phyloP scores from a whole-genome alignment of 2,888 invertebrate species.

The Ferrisia virgata region DNA sequence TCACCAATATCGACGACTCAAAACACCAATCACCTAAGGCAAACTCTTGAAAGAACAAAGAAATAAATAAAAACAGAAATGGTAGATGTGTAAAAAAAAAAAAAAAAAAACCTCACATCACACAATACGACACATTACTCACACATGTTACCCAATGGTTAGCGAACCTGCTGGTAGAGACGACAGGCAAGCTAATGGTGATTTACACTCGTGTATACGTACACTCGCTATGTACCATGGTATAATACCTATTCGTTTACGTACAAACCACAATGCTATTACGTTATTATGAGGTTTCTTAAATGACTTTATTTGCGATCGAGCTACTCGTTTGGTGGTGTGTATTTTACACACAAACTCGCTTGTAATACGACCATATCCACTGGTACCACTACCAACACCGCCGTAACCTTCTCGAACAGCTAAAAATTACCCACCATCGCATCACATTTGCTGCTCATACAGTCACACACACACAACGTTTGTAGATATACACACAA shows the following conservation, averaged over 20 bases:
- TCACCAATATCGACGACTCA: too few relatives aligned
- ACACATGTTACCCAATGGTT: not conserved
- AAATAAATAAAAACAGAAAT: too few relatives aligned
- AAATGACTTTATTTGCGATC: not conserved
- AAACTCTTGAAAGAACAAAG: too few relatives aligned
- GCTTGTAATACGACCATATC: not conserved
- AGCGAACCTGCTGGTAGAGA: not conserved
- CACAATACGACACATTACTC: not conserved
- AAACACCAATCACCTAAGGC: too few relatives aligned
- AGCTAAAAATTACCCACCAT: not conserved
- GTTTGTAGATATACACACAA: not conserved
- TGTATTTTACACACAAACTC: not conserved
- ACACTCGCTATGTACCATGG: not conserved
- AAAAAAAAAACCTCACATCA: too few relatives aligned
- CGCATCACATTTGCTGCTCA: not conserved
- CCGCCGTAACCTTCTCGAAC: not conserved
- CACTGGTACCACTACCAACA: not conserved
- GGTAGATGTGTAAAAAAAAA: not conserved
- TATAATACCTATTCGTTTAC: not conserved
- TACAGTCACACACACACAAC: not conserved
- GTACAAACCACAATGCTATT: not conserved
- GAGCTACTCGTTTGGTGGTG: not conserved
- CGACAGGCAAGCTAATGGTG: not conserved
- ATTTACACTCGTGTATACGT: not conserved
- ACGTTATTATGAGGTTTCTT: slow-evolving; percentile 9